Conservation (phyloP, 2,888 invertebrate species). For the Ichneumoninae sp. region DNA sequence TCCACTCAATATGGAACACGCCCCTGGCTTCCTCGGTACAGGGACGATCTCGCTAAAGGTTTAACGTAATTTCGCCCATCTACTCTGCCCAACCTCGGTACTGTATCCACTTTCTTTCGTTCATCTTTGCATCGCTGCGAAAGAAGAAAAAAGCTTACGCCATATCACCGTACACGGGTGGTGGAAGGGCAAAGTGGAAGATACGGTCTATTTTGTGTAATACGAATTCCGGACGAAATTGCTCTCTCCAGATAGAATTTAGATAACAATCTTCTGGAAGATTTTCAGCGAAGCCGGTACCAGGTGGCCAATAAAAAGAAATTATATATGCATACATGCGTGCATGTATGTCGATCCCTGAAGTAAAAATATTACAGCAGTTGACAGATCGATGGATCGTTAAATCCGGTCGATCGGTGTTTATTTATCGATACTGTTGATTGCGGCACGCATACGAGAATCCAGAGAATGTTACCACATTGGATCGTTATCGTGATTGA, state of each 20-base stretch:
- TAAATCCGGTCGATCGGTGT: not conserved
- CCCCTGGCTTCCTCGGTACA: constrained; percentile 24
- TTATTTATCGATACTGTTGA: constrained; percentile 4
- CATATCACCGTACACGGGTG: constrained; percentile 44
- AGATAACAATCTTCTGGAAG: constrained; percentile 49
- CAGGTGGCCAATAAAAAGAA: not conserved
- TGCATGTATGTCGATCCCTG: not conserved
- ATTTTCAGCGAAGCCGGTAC: constrained; percentile 11
- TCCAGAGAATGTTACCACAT: not conserved
- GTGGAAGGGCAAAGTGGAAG: constrained; percentile 39
- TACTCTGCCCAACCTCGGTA: constrained; percentile 39
- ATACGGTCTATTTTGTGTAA: constrained; percentile 65
- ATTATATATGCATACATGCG: not conserved
- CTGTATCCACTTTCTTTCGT: constrained; percentile 39
- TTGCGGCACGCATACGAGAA: not conserved
- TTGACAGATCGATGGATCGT: not conserved
- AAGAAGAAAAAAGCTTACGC: constrained; percentile 1
- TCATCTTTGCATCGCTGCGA: constrained; percentile 37
- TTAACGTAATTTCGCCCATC: constrained; percentile 72
- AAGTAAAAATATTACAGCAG: not conserved
- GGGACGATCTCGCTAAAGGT: constrained; percentile 66
- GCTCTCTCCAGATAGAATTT: constrained; percentile 60
- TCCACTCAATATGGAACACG: constrained; percentile 74
- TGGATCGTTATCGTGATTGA: constrained; percentile 31
- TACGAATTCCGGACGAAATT: constrained; percentile 76